Evolutionary conservation across 1,140 invertebrate species (phyloP).

Genomic region (Drusus annulatus): DNA sequence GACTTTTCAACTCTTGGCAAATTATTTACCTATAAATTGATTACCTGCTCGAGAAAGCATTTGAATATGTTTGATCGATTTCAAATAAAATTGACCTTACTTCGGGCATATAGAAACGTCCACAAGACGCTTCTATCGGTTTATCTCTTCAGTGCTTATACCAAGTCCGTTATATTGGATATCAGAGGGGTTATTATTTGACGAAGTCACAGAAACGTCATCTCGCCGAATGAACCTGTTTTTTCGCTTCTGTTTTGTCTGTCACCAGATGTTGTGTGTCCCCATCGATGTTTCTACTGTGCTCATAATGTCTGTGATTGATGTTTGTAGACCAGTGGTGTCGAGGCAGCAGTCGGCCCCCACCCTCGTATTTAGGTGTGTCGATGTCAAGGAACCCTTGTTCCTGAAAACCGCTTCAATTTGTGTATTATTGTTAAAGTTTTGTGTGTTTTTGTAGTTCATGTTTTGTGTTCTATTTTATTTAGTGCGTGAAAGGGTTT

Average conservation of each 20-base stretch:
- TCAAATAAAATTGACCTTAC: no score
- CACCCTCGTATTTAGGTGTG: slow-evolving; percentile 73
- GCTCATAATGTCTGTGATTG: slow-evolving; percentile 46
- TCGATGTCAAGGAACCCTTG: slow-evolving; percentile 63
- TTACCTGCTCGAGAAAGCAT: no score
- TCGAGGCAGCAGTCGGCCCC: slow-evolving; percentile 72
- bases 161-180: no score
- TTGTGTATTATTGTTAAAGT: not conserved
- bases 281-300: slow-evolving; percentile 25
- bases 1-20: no score
- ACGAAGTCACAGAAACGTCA: no score
- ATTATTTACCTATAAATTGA: no score
- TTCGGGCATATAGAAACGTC: no score
- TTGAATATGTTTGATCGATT: no score
- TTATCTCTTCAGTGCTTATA: no score
- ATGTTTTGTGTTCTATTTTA: not conserved
- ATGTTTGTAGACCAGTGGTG: slow-evolving; percentile 71
- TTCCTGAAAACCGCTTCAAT: not conserved
- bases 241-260: slow-evolving; percentile 21
- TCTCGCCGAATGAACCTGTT: not conserved
- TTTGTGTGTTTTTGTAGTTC: not conserved
- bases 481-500: not conserved
- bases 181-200: no score
- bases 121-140: no score
- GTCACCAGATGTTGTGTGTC: slow-evolving; percentile 38